Percentiles rank a stretch among this genome's conserved stretches.
phyloP scores from a whole-genome alignment of 2,888 invertebrate genomes.

The Cerastoderma edule region DNA sequence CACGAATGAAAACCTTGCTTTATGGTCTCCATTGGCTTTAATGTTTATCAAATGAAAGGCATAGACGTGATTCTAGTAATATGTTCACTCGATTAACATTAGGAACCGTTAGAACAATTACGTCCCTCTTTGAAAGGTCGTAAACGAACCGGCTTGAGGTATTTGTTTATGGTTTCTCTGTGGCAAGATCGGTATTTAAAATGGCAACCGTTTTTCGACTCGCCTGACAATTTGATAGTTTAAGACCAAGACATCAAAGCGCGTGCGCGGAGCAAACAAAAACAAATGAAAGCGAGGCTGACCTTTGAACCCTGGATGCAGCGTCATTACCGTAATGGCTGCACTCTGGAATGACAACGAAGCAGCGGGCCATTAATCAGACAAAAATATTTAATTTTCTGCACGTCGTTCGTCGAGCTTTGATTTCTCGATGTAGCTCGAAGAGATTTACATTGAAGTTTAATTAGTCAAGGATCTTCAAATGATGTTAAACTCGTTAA shows the following conservation, averaged over 20 bases:
- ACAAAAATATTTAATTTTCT: conserved; percentile 44
- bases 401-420: conserved; percentile 26
- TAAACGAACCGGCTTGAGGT: conserved; percentile 45
- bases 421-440: conserved; percentile 22
- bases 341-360: conserved; percentile 53
- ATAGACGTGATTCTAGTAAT: conserved; percentile 24
- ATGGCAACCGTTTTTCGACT: conserved; percentile 22
- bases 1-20: conserved; percentile 19
- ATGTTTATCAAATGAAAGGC: conserved; percentile 21
- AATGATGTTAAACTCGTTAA: conserved; percentile 45
- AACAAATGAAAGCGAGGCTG: conserved; percentile 45
- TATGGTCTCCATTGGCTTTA: neutral
- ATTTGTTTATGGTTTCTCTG: conserved; percentile 34
- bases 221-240: conserved; percentile 38
- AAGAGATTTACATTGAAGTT: conserved; percentile 23
- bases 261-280: conserved; percentile 28
- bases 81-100: conserved; percentile 24
- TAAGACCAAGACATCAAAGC: conserved; percentile 44
- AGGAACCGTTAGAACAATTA: conserved; percentile 30
- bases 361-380: conserved; percentile 47
- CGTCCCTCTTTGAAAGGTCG: conserved; percentile 35
- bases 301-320: conserved; percentile 56
- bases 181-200: conserved; percentile 41
- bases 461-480: conserved; percentile 47
- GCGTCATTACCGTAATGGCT: conserved; percentile 37